A percentile compares a stretch with the other conserved stretches of the same genome.
Conservation (phyloP, 2,113 vertebrate genomes). For the Hyaena hyaena region DNA sequence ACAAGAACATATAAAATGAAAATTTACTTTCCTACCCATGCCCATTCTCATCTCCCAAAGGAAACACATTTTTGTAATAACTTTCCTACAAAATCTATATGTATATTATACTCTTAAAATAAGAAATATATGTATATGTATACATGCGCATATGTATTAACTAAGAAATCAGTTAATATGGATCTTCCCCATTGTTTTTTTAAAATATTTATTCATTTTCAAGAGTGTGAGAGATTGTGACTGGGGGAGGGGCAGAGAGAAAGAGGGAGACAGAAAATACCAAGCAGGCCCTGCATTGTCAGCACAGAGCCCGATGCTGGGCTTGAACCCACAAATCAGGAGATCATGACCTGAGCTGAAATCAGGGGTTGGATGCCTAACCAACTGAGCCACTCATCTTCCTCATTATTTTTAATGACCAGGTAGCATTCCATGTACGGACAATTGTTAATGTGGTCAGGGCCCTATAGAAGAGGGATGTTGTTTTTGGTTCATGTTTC, state of each 20-base stretch:
- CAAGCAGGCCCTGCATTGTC: neutral
- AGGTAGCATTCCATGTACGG: neutral
- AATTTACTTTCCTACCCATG: neutral
- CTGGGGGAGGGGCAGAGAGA: neutral
- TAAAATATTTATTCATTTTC: neutral
- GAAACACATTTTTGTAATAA: neutral
- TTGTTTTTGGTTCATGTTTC: conserved; percentile 8
- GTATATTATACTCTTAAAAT: neutral
- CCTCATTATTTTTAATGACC: neutral
- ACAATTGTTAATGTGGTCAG: neutral
- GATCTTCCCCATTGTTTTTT: neutral
- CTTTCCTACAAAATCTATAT: neutral
- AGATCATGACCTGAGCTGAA: neutral
- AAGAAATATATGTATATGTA: neutral
- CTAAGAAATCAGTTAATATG: neutral
- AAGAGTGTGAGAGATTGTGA: neutral
- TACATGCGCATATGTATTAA: neutral
- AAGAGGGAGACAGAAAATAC: neutral
- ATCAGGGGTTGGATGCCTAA: neutral
- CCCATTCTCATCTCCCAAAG: neutral
- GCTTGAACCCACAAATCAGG: neutral
- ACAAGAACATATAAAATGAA: neutral
- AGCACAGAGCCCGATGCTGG: neutral
- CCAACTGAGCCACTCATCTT: neutral
- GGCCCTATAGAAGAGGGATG: neutral